Evolutionary conservation across 2,797 vertebrate genomes (phyloP).

Genomic region (Onychomys leucogaster): DNA sequence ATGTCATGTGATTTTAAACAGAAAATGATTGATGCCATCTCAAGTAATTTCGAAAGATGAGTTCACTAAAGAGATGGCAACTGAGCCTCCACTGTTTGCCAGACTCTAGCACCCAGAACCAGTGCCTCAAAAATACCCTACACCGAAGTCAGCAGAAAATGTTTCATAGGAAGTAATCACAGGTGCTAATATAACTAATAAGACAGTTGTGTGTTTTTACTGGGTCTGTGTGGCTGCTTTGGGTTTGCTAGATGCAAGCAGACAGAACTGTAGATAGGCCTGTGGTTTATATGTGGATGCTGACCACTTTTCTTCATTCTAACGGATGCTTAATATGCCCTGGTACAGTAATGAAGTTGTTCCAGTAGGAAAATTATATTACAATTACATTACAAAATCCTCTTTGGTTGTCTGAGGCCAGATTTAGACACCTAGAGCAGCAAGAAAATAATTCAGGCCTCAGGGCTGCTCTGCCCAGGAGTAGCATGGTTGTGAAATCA

Average conservation of each 20-base stretch:
- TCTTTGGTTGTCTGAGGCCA: slow-evolving; percentile 61
- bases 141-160: neutral
- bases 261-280: slow-evolving; percentile 3
- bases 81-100: neutral
- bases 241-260: slow-evolving; percentile 32
- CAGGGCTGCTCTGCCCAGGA: slow-evolving; percentile 22
- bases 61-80: neutral
- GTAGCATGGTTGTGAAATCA: slow-evolving; percentile 38
- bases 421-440: slow-evolving; percentile 63
- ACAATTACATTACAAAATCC: slow-evolving; percentile 55
- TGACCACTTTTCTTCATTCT: slow-evolving; percentile 53
- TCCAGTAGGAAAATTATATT: slow-evolving; percentile 67
- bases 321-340: slow-evolving; percentile 56
- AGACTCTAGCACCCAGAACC: neutral
- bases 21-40: neutral
- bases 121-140: slow-evolving; percentile 17
- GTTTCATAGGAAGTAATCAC: slow-evolving; percentile 57
- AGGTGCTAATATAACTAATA: neutral
- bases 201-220: slow-evolving; percentile 18
- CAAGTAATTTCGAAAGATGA: slow-evolving; percentile 13
- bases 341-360: slow-evolving; percentile 60
- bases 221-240: slow-evolving; percentile 15
- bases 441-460: slow-evolving; percentile 59
- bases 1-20: slow-evolving; percentile 35
- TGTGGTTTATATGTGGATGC: slow-evolving; percentile 13